Evolutionary conservation across 2,113 vertebrate genomes (phyloP).

Genomic region (Nothobranchius kuhntae): DNA sequence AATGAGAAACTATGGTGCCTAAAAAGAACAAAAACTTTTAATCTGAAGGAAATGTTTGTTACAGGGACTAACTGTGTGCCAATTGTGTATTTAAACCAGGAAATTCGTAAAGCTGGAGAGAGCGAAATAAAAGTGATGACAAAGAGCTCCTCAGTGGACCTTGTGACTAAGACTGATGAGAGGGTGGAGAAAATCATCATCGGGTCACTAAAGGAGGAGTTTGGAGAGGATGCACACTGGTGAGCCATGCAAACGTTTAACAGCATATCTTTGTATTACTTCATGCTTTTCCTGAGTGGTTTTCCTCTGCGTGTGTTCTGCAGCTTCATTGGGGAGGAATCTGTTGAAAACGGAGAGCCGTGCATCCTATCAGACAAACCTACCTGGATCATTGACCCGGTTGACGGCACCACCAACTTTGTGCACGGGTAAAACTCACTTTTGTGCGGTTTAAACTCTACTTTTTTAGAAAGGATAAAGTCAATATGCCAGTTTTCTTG

Average conservation of each 20-base stretch:
- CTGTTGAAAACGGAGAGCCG: slow-evolving; percentile 86
- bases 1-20: too few relatives aligned
- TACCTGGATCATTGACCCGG: slow-evolving; percentile 96
- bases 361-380: slow-evolving; percentile 87
- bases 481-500: too few relatives aligned
- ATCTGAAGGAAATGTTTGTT: too few relatives aligned
- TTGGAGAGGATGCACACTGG: slow-evolving; percentile 85
- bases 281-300: background rate
- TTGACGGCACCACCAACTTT: slow-evolving; percentile 97
- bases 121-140: slow-evolving; percentile 85
- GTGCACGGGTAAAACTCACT: slow-evolving; percentile 85
- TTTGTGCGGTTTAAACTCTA: too few relatives aligned
- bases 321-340: slow-evolving; percentile 98
- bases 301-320: slow-evolving; percentile 10
- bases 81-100: slow-evolving; percentile 63
- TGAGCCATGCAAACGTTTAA: slow-evolving; percentile 45
- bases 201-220: slow-evolving; percentile 85
- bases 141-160: slow-evolving; percentile 92
- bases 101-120: slow-evolving; percentile 86
- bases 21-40: too few relatives aligned
- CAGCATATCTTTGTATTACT: background rate
- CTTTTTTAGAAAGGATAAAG: too few relatives aligned
- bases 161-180: slow-evolving; percentile 94
- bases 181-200: slow-evolving; percentile 95
- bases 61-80: background rate